phyloP scores from a whole-genome alignment of 2,888 invertebrate species.

The Drosophila tripunctata region DNA sequence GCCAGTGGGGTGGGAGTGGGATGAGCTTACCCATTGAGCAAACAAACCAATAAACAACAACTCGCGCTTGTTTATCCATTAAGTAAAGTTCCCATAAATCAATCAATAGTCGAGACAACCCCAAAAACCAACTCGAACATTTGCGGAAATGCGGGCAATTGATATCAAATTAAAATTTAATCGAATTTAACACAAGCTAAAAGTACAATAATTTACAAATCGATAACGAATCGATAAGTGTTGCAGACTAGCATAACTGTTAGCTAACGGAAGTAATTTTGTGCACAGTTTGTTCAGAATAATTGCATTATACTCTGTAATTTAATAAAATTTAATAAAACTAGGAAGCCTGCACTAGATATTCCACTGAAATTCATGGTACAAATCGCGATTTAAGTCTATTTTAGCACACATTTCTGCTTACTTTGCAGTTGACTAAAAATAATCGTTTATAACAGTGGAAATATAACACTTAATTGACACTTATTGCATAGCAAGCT shows the following conservation, averaged over 20 bases:
- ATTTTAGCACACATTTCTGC: too few species aligned
- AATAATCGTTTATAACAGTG: too few species aligned
- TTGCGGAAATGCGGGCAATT: slow-evolving; percentile 37
- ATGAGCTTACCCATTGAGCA: slow-evolving; percentile 8
- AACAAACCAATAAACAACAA: slow-evolving; percentile 35
- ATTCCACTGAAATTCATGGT: too few species aligned
- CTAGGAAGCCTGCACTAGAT: too few species aligned
- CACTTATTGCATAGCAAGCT: too few species aligned
- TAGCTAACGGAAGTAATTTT: too few species aligned
- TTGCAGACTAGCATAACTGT: background rate
- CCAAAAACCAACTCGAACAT: slow-evolving; percentile 18
- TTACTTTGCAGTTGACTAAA: too few species aligned
- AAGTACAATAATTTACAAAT: background rate
- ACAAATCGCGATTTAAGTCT: too few species aligned
- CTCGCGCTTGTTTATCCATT: slow-evolving; percentile 55
- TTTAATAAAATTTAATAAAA: too few species aligned
- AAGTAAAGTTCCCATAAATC: slow-evolving; percentile 60
- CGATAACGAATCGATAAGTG: background rate
- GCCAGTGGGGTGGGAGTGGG: background rate
- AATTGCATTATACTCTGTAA: background rate
- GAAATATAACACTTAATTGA: too few species aligned
- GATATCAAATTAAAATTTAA: slow-evolving; percentile 12
- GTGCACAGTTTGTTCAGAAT: background rate
- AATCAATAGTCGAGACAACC: slow-evolving; percentile 51
- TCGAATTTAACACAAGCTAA: background rate